These are phyloP conservation scores for Tympanuchus pallidicinctus DNA, from an alignment of 2,113 vertebrate species.

Conservation along the genomic window DNA sequence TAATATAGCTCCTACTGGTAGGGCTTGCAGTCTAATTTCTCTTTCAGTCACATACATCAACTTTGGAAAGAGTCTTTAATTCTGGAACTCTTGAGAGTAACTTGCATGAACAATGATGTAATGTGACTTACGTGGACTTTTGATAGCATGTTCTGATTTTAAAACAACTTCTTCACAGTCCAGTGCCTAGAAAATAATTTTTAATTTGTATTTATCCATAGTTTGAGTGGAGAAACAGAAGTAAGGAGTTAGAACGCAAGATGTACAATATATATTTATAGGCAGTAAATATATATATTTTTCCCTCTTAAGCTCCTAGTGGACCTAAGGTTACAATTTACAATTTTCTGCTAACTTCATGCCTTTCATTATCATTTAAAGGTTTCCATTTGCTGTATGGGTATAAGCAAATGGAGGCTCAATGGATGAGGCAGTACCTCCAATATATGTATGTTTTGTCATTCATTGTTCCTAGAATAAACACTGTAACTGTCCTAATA, in stretches of 20 bases:
- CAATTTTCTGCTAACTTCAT: background rate
- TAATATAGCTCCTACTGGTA: background rate
- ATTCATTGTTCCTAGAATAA: background rate
- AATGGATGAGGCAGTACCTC: background rate
- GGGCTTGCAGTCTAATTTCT: background rate
- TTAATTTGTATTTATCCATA: background rate
- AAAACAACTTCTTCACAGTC: background rate
- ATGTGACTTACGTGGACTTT: background rate
- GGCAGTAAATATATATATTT: background rate
- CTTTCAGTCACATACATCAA: background rate
- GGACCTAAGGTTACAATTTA: background rate
- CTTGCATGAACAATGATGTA: background rate
- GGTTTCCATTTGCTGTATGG: background rate
- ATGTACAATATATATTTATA: background rate
- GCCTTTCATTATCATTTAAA: background rate
- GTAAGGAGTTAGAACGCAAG: background rate
- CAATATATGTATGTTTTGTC: background rate
- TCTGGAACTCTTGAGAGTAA: background rate
- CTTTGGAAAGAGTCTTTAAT: background rate
- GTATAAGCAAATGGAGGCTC: too few species aligned
- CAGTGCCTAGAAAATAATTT: background rate
- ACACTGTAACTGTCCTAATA: background rate
- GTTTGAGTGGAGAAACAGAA: background rate
- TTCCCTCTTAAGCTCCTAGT: background rate
- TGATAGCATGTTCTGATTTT: background rate